These are phyloP conservation scores for Spodoptera litura DNA, from an alignment of 1,140 invertebrate genomes.

Conservation along the genomic window DNA sequence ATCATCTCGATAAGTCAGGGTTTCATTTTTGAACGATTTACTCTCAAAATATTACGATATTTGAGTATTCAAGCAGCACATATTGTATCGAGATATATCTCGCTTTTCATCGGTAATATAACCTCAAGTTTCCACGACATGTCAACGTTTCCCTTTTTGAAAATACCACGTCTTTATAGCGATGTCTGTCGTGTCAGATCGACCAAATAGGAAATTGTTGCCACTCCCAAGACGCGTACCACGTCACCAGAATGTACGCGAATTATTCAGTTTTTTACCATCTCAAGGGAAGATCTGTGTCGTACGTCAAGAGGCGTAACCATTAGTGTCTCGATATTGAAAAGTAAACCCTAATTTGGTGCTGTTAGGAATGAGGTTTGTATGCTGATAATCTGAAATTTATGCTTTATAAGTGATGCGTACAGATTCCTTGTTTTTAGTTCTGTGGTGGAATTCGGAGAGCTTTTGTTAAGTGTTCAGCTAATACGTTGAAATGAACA, in stretches of 20 bases:
- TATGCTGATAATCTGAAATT: constrained; percentile 32
- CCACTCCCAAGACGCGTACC: constrained; percentile 69
- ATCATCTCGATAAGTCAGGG: constrained; percentile 12
- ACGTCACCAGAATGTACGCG: constrained; percentile 73
- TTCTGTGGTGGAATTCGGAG: constrained; percentile 69
- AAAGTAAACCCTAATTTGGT: constrained; percentile 51
- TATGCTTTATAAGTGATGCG: constrained; percentile 59
- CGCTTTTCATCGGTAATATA: constrained; percentile 43
- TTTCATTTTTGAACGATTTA: constrained; percentile 23
- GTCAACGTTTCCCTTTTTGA: constrained; percentile 62
- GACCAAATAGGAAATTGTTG: constrained; percentile 78
- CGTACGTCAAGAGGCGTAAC: constrained; percentile 57
- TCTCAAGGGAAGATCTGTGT: constrained; percentile 63
- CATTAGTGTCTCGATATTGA: background rate
- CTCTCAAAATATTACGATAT: constrained; percentile 31
- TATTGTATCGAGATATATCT: constrained; percentile 28
- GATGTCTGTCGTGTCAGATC: constrained; percentile 60
- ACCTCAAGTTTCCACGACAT: constrained; percentile 57
- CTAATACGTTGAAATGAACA: constrained; percentile 49
- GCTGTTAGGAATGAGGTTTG: constrained; percentile 45
- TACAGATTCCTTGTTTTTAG: constrained; percentile 74
- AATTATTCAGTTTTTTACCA: constrained; percentile 81
- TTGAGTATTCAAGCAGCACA: constrained; percentile 34
- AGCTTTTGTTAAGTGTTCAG: constrained; percentile 75
- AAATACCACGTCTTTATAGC: constrained; percentile 71